Evolutionary conservation across 2,797 vertebrate genomes (phyloP).

Genomic region (Esox masquinongy): DNA sequence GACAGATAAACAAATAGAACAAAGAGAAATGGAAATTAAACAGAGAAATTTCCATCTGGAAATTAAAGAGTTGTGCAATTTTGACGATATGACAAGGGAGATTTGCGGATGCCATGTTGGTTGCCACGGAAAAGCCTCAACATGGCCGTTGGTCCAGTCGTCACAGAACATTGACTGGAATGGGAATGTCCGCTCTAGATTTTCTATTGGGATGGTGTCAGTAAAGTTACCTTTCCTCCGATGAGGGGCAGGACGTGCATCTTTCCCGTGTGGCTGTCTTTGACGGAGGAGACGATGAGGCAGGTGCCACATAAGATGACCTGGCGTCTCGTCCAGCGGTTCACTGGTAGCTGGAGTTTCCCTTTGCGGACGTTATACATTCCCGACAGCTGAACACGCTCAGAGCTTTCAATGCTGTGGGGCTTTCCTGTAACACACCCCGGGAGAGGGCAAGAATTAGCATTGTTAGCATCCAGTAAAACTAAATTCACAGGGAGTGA

Average conservation of each 20-base stretch:
- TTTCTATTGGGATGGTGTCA: too few species aligned
- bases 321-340: constrained; percentile 94
- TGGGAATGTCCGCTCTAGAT: too few species aligned
- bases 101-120: not conserved
- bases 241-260: constrained; percentile 98
- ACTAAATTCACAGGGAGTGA: not conserved
- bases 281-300: constrained; percentile 95
- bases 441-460: constrained; percentile 9
- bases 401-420: constrained; percentile 84
- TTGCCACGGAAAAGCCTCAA: not conserved
- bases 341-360: constrained; percentile 96
- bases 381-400: constrained; percentile 95
- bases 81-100: too few species aligned
- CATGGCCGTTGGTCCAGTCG: not conserved
- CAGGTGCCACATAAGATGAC: constrained; percentile 97
- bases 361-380: constrained; percentile 96
- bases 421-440: constrained; percentile 85
- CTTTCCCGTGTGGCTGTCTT: constrained; percentile 93
- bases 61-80: not conserved
- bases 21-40: not conserved
- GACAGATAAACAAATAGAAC: not conserved
- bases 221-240: constrained; percentile 85
- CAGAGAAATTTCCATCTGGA: too few species aligned
- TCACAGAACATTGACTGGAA: not conserved
- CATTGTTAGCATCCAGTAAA: constrained; percentile 1